phyloP scores from a whole-genome alignment of 2,797 vertebrate genomes.

The Danionella dracula region DNA sequence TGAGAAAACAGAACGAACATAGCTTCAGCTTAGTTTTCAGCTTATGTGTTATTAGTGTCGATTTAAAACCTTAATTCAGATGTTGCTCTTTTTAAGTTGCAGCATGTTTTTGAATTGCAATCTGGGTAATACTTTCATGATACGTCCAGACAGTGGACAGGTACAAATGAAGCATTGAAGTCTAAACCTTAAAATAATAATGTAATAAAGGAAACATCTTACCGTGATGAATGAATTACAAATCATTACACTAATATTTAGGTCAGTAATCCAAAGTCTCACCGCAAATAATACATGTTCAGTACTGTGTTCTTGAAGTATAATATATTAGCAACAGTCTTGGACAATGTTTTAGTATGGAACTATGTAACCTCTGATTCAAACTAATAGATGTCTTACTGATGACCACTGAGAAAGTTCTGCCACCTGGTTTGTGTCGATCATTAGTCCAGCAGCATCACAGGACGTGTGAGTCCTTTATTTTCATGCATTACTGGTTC shows the following conservation, averaged over 20 bases:
- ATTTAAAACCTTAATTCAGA: too few species aligned
- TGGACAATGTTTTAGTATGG: too few species aligned
- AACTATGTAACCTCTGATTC: slow-evolving; percentile 38
- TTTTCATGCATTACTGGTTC: slow-evolving; percentile 6
- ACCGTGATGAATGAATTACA: background rate
- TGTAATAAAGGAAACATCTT: background rate
- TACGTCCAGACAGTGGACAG: too few species aligned
- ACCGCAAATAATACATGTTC: background rate
- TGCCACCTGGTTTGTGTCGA: background rate
- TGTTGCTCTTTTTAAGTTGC: too few species aligned
- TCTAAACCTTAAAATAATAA: too few species aligned
- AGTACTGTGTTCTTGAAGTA: too few species aligned
- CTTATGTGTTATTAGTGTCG: too few species aligned
- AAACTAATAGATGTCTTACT: slow-evolving; percentile 27
- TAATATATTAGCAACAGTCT: too few species aligned
- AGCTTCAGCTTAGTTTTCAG: background rate
- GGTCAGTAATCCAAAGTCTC: background rate
- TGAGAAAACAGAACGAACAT: slow-evolving; percentile 40
- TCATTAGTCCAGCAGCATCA: background rate
- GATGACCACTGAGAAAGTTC: slow-evolving; percentile 10
- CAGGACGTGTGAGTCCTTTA: background rate
- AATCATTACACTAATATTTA: background rate
- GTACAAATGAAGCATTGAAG: too few species aligned
- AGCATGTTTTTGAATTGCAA: too few species aligned
- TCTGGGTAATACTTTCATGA: too few species aligned